Evolutionary conservation across 2,113 vertebrate genomes (phyloP), one percentile per base, ranked within the genome.

Genomic region (Phrynocephalus versicolor): DNA sequence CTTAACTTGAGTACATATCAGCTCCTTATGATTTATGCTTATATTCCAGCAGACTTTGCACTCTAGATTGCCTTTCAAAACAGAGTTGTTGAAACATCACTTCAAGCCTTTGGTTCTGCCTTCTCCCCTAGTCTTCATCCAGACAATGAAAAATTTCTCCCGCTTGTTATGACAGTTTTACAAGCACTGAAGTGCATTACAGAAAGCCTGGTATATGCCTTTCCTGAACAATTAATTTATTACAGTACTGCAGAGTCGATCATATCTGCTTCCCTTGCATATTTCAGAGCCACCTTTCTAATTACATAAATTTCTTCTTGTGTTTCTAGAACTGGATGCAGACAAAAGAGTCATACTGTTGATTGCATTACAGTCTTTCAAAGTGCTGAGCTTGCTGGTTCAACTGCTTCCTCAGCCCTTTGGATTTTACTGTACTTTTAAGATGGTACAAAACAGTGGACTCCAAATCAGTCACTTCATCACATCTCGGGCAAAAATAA

Each of bases 241-340:
- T 71, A 33, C 79, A 82, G 65, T 60, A 65, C 64, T 82, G 84
- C 33, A 37, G 88, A 82, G 41, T 79, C 86, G 80, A 86, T 67
- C 74, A 62, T 81, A 88, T 85, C 78, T 70, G 82, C 85, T 90
- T 93, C 76, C 75, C 90, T 85, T 89, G 87, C 72, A 74, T 88
- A 87, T 89, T 51, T 87, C 39, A 60, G 76, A 83, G 75, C 85
- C 84, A 93, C 55, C 62, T 87, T 84, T 84, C 76, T 62, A 91
- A 88, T 83, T 81, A 88, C 60, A 78, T 75, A 87, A 91, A 87
- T 84, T 87, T 86, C 77, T 88, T 85, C 73, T 62, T 83, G 27
- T 69, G 8, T 79, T 88, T 83, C 70, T 79, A 80, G 87, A 74
- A 84, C 51, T 88, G 82, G 77, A 73, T 58, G 81, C 35, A 88